Conservation (phyloP, 2,888 invertebrate genomes). For the Agonopterix arenella region DNA sequence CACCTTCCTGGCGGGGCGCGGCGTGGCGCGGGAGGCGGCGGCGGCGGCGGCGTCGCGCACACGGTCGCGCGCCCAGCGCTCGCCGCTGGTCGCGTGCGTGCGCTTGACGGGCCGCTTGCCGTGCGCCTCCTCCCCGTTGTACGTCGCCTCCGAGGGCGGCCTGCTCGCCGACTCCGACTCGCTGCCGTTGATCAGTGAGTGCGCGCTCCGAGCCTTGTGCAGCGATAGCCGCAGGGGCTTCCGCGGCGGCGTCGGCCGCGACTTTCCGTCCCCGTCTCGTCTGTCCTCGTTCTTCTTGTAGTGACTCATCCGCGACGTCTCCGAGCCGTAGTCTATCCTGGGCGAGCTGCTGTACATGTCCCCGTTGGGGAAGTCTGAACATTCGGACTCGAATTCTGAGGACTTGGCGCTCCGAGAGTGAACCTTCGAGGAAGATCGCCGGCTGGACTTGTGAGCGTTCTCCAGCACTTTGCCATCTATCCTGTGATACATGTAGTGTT, state of each 20-base stretch:
- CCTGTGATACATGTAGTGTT: conserved; percentile 57
- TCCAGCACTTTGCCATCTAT: conserved; percentile 73
- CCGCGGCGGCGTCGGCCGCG: conserved; percentile 88
- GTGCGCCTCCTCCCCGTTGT: conserved; percentile 70
- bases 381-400: conserved; percentile 87
- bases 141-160: conserved; percentile 40
- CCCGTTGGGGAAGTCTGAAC: conserved; percentile 69
- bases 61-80: conserved; percentile 44
- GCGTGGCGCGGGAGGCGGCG: conserved; percentile 52
- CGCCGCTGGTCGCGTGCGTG: conserved; percentile 50
- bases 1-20: conserved; percentile 46
- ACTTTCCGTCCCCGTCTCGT: conserved; percentile 56
- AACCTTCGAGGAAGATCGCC: conserved; percentile 52
- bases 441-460: conserved; percentile 72
- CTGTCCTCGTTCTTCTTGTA: conserved; percentile 61
- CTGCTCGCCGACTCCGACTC: conserved; percentile 61
- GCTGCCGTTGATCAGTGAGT: conserved; percentile 77
- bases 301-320: conserved; percentile 61
- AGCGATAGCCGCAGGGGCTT: conserved; percentile 89
- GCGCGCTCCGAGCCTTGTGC: conserved; percentile 89
- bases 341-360: conserved; percentile 60
- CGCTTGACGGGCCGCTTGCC: conserved; percentile 78
- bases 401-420: conserved; percentile 82
- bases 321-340: conserved; percentile 76
- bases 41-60: conserved; percentile 38